Conservation (phyloP, 2,888 invertebrate genomes). For the Clostera curtula region DNA sequence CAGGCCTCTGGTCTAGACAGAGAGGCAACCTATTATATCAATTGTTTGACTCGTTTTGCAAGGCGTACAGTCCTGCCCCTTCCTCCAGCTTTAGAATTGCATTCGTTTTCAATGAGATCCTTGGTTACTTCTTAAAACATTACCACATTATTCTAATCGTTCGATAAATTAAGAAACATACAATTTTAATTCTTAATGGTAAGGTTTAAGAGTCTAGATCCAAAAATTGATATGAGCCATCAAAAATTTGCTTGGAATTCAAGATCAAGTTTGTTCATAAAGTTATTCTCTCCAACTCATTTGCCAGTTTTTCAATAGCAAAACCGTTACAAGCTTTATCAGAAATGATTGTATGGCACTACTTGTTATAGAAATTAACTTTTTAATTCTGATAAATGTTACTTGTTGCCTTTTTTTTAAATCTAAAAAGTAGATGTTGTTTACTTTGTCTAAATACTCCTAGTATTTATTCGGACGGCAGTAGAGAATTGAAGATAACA, state of each 20-base stretch:
- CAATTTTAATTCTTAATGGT: no score
- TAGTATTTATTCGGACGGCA: no score
- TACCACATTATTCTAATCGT: slow-evolving; percentile 20
- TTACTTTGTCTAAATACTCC: no score
- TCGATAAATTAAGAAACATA: slow-evolving; percentile 4
- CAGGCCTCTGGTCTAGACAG: slow-evolving; percentile 39
- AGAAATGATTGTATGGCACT: no score
- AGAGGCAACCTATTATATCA: slow-evolving; percentile 54
- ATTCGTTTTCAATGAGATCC: slow-evolving; percentile 65
- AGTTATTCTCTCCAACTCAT: slow-evolving; percentile 30
- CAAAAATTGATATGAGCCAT: no score
- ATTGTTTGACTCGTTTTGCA: slow-evolving; percentile 56
- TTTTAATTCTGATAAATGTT: no score
- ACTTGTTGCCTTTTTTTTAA: no score
- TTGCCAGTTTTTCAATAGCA: slow-evolving; percentile 39
- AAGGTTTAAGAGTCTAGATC: no score
- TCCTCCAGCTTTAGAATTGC: slow-evolving; percentile 48
- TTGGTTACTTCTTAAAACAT: slow-evolving; percentile 38
- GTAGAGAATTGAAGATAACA: no score
- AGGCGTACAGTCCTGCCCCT: slow-evolving; percentile 47
- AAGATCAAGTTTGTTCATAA: slow-evolving; percentile 40
- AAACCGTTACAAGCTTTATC: slow-evolving; percentile 66
- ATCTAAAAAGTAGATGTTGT: no score
- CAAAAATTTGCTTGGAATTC: slow-evolving; percentile 20
- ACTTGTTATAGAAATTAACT: no score